Percentiles rank a stretch among this genome's conserved stretches.
Evolutionary conservation across 2,888 invertebrate genomes (phyloP).

Genomic region (Aleiodes leptofemur): DNA sequence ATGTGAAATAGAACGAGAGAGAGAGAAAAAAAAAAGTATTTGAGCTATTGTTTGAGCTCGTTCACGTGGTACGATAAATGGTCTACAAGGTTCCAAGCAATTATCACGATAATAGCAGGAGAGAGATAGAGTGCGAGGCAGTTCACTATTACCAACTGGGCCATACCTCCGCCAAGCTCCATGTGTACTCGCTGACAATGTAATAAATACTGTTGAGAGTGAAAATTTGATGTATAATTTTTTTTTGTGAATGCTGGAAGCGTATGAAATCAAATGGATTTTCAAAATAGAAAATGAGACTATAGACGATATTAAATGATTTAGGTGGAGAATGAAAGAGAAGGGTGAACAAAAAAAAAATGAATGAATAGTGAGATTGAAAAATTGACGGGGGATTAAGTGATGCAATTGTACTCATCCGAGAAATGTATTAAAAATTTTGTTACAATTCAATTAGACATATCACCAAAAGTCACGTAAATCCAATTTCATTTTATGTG

Average conservation of each 20-base stretch:
- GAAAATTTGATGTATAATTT: conserved; percentile 46
- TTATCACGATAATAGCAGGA: conserved; percentile 51
- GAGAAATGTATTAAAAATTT: conserved; percentile 65
- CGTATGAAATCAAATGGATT: not conserved
- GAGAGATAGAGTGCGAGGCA: conserved; percentile 38
- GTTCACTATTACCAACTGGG: conserved; percentile 29
- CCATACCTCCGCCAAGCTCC: conserved; percentile 42
- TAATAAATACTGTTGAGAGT: conserved; percentile 54
- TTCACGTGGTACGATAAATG: conserved; percentile 52
- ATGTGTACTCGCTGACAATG: conserved; percentile 52
- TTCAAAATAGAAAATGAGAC: not conserved
- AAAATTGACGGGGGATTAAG: conserved; percentile 8
- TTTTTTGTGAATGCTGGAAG: conserved; percentile 4
- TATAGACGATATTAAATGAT: conserved; percentile 17
- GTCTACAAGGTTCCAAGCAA: conserved; percentile 49
- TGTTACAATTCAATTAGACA: conserved; percentile 65
- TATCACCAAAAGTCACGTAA: conserved; percentile 67
- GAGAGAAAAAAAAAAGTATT: conserved; percentile 20
- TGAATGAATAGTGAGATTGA: conserved; percentile 30
- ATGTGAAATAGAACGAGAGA: not conserved
- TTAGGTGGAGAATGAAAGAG: not conserved
- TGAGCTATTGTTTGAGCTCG: conserved; percentile 45
- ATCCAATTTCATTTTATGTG: conserved; percentile 47
- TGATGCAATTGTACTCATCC: conserved; percentile 43
- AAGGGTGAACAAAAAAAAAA: conserved; percentile 11